phyloP scores from a whole-genome alignment of 1,140 invertebrate species.

The Drosophila pachea region DNA sequence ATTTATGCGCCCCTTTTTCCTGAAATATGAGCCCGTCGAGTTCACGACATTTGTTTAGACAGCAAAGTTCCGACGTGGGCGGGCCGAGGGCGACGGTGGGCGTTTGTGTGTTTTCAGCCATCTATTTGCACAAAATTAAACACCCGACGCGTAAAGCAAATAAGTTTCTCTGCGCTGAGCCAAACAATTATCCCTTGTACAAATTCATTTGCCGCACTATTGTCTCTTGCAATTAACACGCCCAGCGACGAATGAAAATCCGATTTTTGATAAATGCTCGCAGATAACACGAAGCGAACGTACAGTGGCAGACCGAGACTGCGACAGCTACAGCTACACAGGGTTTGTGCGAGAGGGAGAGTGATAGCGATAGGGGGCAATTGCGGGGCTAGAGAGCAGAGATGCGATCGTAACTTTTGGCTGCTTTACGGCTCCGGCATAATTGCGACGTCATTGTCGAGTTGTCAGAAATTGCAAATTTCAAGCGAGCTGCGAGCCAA shows the following conservation, averaged over 20 bases:
- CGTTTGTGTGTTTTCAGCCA: conserved; percentile 50
- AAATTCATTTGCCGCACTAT: conserved; percentile 76
- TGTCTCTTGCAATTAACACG: conserved; percentile 69
- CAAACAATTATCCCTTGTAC: conserved; percentile 72
- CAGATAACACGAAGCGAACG: conserved; percentile 56
- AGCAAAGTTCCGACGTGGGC: conserved; percentile 25
- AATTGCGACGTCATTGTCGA: conserved; percentile 71
- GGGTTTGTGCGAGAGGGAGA: background rate
- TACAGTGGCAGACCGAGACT: background rate
- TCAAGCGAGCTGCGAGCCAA: conserved; percentile 16
- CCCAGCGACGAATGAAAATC: conserved; percentile 54
- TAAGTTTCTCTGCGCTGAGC: conserved; percentile 47
- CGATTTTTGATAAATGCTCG: conserved; percentile 72
- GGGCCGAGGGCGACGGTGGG: background rate
- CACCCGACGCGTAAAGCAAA: conserved; percentile 54
- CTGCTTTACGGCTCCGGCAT: conserved; percentile 71
- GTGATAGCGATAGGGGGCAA: background rate
- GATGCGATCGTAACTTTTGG: conserved; percentile 57
- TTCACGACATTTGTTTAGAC: conserved; percentile 75
- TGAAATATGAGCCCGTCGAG: conserved; percentile 70
- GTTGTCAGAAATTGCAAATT: conserved; percentile 40
- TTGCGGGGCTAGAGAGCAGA: too few relatives aligned
- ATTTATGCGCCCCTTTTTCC: conserved; percentile 73
- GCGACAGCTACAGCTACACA: background rate
- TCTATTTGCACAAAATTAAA: conserved; percentile 76